A percentile compares a stretch with the other conserved stretches of the same genome.
Conservation (phyloP, 2,797 vertebrate genomes). For the Rousettus madagascariensis region DNA sequence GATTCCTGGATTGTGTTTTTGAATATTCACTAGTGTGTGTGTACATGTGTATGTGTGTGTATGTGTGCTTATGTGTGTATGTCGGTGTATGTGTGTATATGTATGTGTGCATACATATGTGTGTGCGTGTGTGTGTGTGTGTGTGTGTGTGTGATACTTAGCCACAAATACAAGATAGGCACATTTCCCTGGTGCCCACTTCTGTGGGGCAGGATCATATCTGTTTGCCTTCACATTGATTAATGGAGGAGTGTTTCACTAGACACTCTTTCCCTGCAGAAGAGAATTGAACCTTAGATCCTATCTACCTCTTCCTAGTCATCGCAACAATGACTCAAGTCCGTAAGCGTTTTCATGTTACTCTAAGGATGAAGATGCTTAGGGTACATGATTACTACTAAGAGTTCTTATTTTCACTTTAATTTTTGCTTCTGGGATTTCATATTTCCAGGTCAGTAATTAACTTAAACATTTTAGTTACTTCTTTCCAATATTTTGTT, state of each 20-base stretch:
- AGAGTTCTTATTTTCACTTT: not conserved
- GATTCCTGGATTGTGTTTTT: not conserved
- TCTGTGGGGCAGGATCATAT: not conserved
- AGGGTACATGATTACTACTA: not conserved
- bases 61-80: not conserved
- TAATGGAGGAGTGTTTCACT: not conserved
- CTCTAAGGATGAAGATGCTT: not conserved
- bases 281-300: not conserved
- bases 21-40: not conserved
- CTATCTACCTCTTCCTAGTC: accelerated
- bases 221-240: not conserved
- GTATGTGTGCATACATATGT: no score
- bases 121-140: not conserved
- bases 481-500: not conserved
- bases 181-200: not conserved
- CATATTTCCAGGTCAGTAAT: not conserved
- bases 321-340: not conserved
- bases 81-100: not conserved
- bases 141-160: not conserved
- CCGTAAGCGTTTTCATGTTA: not conserved
- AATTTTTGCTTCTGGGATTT: not conserved
- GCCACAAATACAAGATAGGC: not conserved
- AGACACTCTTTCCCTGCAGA: not conserved
- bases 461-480: not conserved
- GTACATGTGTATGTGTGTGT: not conserved